These are phyloP conservation scores for Daphoenositta chrysoptera DNA, from an alignment of 2,113 vertebrate genomes.

Conservation along the genomic window DNA sequence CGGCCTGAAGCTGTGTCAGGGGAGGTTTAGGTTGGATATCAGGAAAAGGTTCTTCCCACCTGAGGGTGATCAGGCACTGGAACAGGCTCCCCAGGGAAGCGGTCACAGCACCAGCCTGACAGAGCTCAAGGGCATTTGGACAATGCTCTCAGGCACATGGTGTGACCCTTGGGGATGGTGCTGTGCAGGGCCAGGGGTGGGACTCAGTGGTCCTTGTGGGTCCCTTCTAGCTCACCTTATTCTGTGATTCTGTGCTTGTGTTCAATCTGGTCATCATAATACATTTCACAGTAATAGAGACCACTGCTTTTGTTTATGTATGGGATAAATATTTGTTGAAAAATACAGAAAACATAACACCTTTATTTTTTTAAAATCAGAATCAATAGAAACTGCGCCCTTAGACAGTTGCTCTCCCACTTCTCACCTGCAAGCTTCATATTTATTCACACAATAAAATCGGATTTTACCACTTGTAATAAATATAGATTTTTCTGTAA, in stretches of 20 bases:
- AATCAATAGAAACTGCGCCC: background rate
- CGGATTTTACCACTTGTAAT: background rate
- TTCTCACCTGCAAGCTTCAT: fast-evolving
- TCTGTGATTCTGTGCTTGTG: background rate
- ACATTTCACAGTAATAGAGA: background rate
- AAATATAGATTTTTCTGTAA: background rate
- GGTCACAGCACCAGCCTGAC: background rate
- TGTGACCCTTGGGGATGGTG: background rate
- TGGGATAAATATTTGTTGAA: background rate
- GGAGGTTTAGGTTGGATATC: background rate
- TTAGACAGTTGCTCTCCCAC: background rate
- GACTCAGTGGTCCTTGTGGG: fast-evolving
- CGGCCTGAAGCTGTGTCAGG: too few relatives aligned
- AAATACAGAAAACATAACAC: background rate
- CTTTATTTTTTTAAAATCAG: background rate
- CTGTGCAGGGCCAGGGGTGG: background rate
- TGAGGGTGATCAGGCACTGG: fast-evolving
- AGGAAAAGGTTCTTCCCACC: fast-evolving
- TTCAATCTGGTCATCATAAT: background rate
- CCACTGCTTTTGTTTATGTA: background rate
- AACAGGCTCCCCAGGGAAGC: background rate
- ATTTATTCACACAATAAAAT: background rate
- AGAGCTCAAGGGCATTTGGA: fast-evolving
- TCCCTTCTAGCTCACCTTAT: fast-evolving
- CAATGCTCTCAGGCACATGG: background rate